Base-by-base conservation (phyloP, 2,888 invertebrate genomes). In the Selenia dentaria region DNA sequence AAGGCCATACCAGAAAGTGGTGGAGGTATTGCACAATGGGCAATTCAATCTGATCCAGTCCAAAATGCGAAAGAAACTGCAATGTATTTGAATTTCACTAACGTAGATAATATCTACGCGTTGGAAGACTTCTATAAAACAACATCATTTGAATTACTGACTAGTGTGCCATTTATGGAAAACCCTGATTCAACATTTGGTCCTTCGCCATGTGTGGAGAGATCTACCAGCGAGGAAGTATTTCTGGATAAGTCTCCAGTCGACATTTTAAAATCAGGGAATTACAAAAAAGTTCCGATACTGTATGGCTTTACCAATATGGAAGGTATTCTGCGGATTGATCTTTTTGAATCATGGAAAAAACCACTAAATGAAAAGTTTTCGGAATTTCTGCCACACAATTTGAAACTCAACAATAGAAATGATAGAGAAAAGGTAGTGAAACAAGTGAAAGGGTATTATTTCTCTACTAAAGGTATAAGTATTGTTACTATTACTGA, bases 1-100 rank as follows among this genome's bases (percentile, higher is more conserved):
- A 79, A 70, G 51, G 73, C 65, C 1, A 74, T 79, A 36, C 52
- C 65, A n/a, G 78, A 75, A 22, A 80, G 81, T 32, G 81, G 76
- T 1, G 57, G 62, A 0, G 64, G 49, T 26, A 40, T 66, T 0
- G 65, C 46, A 0, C 51, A 44, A 1, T 67, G 65, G 51, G n/a
- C 64, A 6, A 31, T 68, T 1, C 74, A 75, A 39, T n/a, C 54
- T 0, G 69, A 79, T 51, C 79, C 80, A 0, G 0, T 77, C 1
- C 49, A 65, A 33, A 69, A 51, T n/a, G 78, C 79, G 0, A 70
- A 66, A 53, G 27, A 26, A 10, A 66, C 54, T 43, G 76, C 72
- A 0, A 59, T 45, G 31, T 5, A 20, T 13, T 35, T 68, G 1
- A 68, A 67, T 14, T 67, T 70, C 27, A 39, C 54, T 4, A 50